Evolutionary conservation across 2,797 vertebrate genomes (phyloP), one percentile per base, ranked within the genome.

Genomic region (Gadopsis bispinosus): DNA sequence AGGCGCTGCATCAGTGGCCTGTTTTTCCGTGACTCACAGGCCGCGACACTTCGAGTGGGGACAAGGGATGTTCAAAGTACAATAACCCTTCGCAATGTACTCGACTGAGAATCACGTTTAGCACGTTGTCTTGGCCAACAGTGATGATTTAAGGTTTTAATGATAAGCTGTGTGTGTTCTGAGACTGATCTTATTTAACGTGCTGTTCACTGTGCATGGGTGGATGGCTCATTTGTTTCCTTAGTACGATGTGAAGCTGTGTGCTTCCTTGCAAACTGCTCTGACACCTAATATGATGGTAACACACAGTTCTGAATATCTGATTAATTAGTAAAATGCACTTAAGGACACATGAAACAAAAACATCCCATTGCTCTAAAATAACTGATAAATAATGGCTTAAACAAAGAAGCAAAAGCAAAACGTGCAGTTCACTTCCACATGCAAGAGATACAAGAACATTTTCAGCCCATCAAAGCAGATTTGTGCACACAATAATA

Each of bases 11-110:
- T 89, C 86, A 79, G 64, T 92, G 92, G 88, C 91, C 92, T 92
- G 91, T 86, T 94, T 94, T 92, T 92, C 88, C 74, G 86, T 91
- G 89, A 92, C 88, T 93, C 88, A 83, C 80, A 81, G 80, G 84
- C 81, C 50, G 31, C 74, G 69, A 62, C 70, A 73, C 86, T 90
- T 84, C 80, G 72, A 83, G 76, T 11, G 43, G 35, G 65, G 63
- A 87, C 56, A 29, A 80, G 65, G 74, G 63, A 63, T 73, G 80
- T 75, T 84, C 81, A 77, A 60, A 85, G 80, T 74, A 73, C 82
- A 86, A 67, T 69, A 77, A 68, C 50, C 50, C 77, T 48, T 63
- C 72, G 48, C 83, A 65, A 60, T 41, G 66, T 75, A 58, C 35
- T 75, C 51, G 22, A 41, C 74, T 26, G 48, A 73, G 78, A 80